Conservation (phyloP, 2,797 vertebrate genomes). For the Nyctibius grandis region DNA sequence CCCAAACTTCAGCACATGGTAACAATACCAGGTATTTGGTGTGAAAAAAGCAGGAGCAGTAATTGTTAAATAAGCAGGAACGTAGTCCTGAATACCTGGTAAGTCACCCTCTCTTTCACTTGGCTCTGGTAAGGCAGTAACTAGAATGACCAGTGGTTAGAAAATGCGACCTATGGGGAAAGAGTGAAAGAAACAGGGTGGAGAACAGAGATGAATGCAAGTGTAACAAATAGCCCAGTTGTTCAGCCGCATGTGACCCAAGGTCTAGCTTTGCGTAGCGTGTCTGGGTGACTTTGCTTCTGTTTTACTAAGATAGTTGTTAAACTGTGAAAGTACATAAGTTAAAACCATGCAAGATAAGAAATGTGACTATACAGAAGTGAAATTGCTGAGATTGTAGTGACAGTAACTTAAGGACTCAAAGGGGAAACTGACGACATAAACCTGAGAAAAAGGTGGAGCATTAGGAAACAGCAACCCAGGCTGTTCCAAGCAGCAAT, state of each 20-base stretch:
- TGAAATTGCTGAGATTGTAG: not conserved
- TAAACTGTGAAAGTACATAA: not conserved
- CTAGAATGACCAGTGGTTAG: not conserved
- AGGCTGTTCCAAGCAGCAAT: not conserved
- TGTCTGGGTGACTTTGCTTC: not conserved
- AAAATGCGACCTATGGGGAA: not conserved
- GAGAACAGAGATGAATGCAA: not conserved
- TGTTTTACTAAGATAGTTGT: not conserved
- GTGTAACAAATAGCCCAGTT: not conserved
- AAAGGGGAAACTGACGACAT: not conserved
- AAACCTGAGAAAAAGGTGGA: not conserved
- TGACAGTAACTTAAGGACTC: not conserved
- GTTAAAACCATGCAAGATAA: not conserved
- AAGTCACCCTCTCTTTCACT: not conserved
- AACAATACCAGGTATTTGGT: not conserved
- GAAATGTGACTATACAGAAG: not conserved
- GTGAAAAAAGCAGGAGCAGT: not conserved
- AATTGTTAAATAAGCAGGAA: not conserved
- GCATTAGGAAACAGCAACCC: not conserved
- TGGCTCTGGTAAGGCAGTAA: not conserved
- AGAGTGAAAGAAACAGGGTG: not conserved
- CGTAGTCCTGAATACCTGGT: not conserved
- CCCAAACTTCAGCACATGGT: not conserved
- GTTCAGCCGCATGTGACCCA: not conserved
- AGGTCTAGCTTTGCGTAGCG: not conserved